Percentiles rank a stretch among this genome's conserved stretches.
Conservation (phyloP, 2,113 vertebrate genomes). For the Delphinapterus leucas region DNA sequence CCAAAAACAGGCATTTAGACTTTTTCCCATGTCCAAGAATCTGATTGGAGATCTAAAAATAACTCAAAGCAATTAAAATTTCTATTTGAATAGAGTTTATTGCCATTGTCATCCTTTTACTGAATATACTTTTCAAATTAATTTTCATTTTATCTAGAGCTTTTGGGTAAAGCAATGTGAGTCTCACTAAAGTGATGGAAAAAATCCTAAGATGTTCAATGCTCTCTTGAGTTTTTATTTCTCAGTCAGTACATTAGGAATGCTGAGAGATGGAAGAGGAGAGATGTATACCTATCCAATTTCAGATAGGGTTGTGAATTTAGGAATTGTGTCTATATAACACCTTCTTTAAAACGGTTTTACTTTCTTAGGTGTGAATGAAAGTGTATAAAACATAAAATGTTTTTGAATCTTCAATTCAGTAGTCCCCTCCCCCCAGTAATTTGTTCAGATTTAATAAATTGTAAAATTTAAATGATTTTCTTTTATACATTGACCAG, state of each 20-base stretch:
- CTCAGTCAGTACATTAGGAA: background rate
- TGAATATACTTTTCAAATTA: slow-evolving; percentile 38
- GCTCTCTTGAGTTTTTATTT: slow-evolving; percentile 18
- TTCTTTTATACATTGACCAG: background rate
- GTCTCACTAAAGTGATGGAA: background rate
- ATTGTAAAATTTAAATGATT: background rate
- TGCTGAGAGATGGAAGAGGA: background rate
- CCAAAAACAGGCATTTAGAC: slow-evolving; percentile 29
- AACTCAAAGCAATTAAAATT: slow-evolving; percentile 59
- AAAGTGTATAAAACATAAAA: slow-evolving; percentile 54
- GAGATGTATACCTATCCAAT: background rate
- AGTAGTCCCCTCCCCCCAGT: background rate
- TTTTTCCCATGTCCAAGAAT: slow-evolving; percentile 66
- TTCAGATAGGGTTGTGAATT: slow-evolving; percentile 9
- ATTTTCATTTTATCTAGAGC: slow-evolving; percentile 35
- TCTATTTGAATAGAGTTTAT: background rate
- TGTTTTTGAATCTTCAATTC: slow-evolving; percentile 46
- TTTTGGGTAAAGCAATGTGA: slow-evolving; percentile 45
- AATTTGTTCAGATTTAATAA: slow-evolving; percentile 53
- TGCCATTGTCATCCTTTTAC: slow-evolving; percentile 32
- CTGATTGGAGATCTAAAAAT: slow-evolving; percentile 60
- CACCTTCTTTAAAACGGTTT: slow-evolving; percentile 41
- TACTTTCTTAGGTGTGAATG: slow-evolving; percentile 43
- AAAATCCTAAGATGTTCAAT: background rate
- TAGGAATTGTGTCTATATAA: slow-evolving; percentile 16